Percentiles rank a stretch among this genome's conserved stretches.
Evolutionary conservation across 2,113 vertebrate species (phyloP).

Genomic region (Uria lomvia): DNA sequence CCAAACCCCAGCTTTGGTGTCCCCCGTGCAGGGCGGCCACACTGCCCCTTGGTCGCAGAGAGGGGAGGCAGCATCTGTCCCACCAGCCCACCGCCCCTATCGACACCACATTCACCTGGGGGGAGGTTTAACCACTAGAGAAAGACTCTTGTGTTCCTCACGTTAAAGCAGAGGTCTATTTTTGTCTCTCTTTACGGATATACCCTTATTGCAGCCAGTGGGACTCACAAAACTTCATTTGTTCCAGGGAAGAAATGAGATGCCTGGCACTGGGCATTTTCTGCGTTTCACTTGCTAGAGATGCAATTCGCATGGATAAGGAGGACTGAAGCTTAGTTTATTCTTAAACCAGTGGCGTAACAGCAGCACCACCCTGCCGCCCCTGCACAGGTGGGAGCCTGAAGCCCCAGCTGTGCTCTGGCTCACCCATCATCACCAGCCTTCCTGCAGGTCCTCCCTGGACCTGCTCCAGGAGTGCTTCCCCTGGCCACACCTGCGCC

Average conservation of each 20-base stretch:
- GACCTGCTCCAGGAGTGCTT: background rate
- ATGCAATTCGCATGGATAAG: background rate
- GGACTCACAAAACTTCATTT: background rate
- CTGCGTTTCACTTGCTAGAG: background rate
- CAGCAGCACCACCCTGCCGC: background rate
- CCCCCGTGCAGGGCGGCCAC: background rate
- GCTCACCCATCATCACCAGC: background rate
- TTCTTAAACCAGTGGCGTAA: background rate
- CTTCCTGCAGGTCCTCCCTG: background rate
- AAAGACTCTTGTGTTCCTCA: background rate
- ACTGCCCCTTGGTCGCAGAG: background rate
- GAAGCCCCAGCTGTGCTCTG: background rate
- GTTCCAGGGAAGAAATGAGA: background rate
- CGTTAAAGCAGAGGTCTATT: background rate
- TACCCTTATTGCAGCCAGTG: background rate
- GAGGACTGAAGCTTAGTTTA: background rate
- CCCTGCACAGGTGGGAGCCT: background rate
- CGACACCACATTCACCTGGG: background rate
- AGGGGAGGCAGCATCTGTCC: background rate
- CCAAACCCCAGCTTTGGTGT: background rate
- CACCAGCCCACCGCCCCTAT: background rate
- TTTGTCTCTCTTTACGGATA: background rate
- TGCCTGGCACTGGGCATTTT: background rate
- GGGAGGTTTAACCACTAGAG: background rate
- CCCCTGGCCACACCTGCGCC: too few relatives aligned